Conservation (phyloP, 2,113 vertebrate species). For the Ceyx margarethae region DNA sequence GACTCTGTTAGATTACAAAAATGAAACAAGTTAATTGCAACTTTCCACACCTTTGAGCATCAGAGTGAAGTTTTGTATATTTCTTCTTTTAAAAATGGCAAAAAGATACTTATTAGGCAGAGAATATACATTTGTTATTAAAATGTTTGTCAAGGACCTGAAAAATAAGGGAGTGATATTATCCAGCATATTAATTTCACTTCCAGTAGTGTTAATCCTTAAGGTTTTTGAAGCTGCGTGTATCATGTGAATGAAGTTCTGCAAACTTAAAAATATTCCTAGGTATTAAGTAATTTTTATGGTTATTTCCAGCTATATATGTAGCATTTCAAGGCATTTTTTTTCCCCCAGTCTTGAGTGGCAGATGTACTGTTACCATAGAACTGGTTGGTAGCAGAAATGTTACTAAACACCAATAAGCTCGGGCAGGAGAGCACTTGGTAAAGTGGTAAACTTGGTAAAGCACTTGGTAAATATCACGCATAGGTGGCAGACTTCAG, state of each 20-base stretch:
- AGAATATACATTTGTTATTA: background rate
- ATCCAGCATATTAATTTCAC: background rate
- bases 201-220: background rate
- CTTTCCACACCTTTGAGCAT: background rate
- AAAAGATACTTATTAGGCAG: background rate
- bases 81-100: background rate
- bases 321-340: background rate
- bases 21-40: background rate
- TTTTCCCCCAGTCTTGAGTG: background rate
- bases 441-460: background rate
- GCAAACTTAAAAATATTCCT: background rate
- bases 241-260: background rate
- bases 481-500: constrained; percentile 44
- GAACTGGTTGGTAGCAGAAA: background rate
- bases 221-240: background rate
- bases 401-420: background rate
- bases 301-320: background rate
- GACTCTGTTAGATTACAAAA: background rate
- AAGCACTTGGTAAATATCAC: background rate
- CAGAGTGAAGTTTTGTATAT: background rate
- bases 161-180: background rate
- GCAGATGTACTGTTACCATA: background rate
- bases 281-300: background rate
- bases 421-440: background rate
- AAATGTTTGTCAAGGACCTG: background rate